phyloP scores from a whole-genome alignment of 2,797 vertebrate genomes.

The Notolepis coatsorum region DNA sequence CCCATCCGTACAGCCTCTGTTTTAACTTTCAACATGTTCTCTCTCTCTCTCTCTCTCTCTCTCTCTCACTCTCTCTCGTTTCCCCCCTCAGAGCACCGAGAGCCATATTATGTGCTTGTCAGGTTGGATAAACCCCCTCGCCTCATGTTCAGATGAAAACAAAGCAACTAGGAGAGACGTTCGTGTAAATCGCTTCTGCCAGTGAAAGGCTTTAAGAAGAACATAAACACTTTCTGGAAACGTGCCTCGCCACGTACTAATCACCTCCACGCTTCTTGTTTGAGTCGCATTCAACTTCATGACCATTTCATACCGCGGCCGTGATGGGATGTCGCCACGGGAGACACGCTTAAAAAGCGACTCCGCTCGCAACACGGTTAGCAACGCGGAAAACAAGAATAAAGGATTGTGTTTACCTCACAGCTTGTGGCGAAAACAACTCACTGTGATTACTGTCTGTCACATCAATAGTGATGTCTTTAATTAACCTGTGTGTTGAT shows the following conservation, averaged over 20 bases:
- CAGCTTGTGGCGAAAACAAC: conserved; percentile 52
- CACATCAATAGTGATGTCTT: conserved; percentile 35
- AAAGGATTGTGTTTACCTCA: conserved; percentile 75
- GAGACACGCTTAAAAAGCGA: conserved; percentile 81
- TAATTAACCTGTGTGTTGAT: conserved; percentile 75
- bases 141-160: conserved; percentile 83
- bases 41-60: conserved; percentile 66
- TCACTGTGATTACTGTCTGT: too few species aligned
- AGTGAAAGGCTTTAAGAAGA: conserved; percentile 85
- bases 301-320: conserved; percentile 76
- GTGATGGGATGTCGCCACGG: conserved; percentile 80
- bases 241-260: conserved; percentile 81
- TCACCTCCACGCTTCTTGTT: conserved; percentile 81
- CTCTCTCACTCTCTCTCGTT: conserved; percentile 60
- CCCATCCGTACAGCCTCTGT: conserved; percentile 69
- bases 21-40: conserved; percentile 79
- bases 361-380: conserved; percentile 77
- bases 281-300: conserved; percentile 83
- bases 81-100: conserved; percentile 74
- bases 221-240: conserved; percentile 84
- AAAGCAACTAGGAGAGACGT: conserved; percentile 83
- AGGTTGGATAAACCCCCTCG: conserved; percentile 84
- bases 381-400: conserved; percentile 66
- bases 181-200: conserved; percentile 87
- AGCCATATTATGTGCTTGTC: conserved; percentile 86